A percentile compares a stretch with the other conserved stretches of the same genome.
Conservation (phyloP, 2,797 vertebrate genomes). For the Scolopax bukidnonensis region DNA sequence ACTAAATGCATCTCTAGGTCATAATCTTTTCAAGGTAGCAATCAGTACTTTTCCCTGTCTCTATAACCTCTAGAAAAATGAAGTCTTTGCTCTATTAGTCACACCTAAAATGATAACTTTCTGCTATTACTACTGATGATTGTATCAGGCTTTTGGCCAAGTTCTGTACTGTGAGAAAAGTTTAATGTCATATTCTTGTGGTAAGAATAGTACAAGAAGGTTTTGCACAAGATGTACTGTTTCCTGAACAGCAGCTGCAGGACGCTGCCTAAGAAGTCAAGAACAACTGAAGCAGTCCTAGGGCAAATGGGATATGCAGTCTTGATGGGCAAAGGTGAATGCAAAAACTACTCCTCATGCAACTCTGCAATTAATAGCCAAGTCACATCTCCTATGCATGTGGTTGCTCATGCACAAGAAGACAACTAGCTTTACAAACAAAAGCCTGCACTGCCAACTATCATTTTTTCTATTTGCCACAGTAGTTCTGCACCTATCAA, state of each 20-base stretch:
- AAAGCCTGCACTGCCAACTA: background rate
- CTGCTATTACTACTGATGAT: background rate
- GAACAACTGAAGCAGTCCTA: background rate
- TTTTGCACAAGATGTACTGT: background rate
- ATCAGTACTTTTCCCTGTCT: background rate
- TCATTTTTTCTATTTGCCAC: background rate
- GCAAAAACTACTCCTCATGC: background rate
- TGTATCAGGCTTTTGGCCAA: background rate
- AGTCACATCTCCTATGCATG: background rate
- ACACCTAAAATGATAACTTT: background rate
- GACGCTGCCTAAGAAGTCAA: background rate
- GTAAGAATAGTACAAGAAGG: background rate
- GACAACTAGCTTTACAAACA: background rate
- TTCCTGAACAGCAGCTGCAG: background rate
- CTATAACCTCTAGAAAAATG: background rate
- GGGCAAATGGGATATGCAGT: background rate
- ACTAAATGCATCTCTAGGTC: background rate
- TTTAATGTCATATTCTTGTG: background rate
- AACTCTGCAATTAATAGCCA: background rate
- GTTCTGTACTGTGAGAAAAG: background rate
- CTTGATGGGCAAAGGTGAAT: background rate
- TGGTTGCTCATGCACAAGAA: background rate
- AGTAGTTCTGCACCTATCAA: background rate
- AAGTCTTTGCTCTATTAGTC: background rate
- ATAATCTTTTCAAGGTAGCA: background rate